Evolutionary conservation across 2,797 vertebrate genomes (phyloP).

Genomic region (Platyrinchus mystaceus): DNA sequence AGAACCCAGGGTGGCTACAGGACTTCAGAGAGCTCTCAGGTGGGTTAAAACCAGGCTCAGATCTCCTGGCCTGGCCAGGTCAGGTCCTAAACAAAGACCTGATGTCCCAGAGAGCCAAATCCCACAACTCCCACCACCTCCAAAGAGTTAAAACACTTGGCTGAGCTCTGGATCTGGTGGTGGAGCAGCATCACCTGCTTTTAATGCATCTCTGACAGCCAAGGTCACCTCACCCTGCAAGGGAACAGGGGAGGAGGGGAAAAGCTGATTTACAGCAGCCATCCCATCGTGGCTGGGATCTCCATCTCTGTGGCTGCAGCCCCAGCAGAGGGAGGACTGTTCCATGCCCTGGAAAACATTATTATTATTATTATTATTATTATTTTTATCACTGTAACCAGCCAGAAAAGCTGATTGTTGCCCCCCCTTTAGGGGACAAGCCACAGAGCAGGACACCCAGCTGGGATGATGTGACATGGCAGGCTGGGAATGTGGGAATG

Average conservation of each 20-base stretch:
- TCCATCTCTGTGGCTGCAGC: not conserved
- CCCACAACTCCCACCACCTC: not conserved
- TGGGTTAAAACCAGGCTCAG: not conserved
- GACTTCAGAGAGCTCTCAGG: no score
- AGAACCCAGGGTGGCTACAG: no score
- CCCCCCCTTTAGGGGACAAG: no score
- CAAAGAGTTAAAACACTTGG: not conserved
- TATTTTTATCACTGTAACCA: no score
- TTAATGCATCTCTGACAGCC: not conserved
- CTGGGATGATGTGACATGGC: no score
- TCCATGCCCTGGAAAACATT: not conserved
- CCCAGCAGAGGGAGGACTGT: not conserved
- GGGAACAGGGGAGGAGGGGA: not conserved
- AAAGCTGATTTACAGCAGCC: not conserved
- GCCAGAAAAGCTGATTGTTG: no score
- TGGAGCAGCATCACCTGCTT: rapidly evolving
- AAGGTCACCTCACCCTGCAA: not conserved
- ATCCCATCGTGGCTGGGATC: not conserved
- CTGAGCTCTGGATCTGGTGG: not conserved
- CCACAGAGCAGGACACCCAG: no score
- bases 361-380: no score
- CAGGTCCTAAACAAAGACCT: no score
- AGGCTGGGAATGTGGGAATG: no score
- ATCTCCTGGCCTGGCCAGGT: not conserved
- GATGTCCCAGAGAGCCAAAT: not conserved